Base-by-base conservation (phyloP, 2,888 invertebrate genomes). In the Dryobotodes eremita region DNA sequence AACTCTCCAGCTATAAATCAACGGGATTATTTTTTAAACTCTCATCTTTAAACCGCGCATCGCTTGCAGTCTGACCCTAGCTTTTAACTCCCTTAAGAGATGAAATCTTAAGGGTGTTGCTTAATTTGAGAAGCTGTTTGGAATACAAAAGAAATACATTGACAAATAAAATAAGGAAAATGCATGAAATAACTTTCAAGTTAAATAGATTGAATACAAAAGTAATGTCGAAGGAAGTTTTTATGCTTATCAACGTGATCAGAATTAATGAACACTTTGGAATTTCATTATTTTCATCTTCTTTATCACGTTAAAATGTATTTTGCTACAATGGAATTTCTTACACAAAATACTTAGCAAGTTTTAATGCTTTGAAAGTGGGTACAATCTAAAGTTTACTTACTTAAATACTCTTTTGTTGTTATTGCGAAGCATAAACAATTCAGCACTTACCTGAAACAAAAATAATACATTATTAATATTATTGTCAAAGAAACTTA, bases 141-240 rank as follows among this genome's bases (percentile, higher is more conserved):
- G 57, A 77, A 80, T 83, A 57, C 57, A 59, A 23, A 83, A 50
- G 36, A 48, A 70, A 69, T 69, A 61, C 31, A 61, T 73, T 70
- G 48, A 48, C 62, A n/a, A 66, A 73, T 26, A 50, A 59, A 71
- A 81, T 62, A 57, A 46, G 66, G 48, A 71, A 80, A 82, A 61
- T n/a, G 31, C 8, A 48, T 62, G 23, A 61, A 23, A 62, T 74
- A 66, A 76, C n/a, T 82, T 42, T 46, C 15, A 50, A 69, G 48
- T 59, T 55, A 31, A 65, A 53, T 53, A 31, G 48, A 36, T 71
- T 13, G 20, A 59, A 59, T n/a, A 42, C 6, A 55, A 20, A 31
- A 72, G 11, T 42, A 42, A 3, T 50, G 20, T 46, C 23, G 55
- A 71, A 77, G 2, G 10, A 50, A 77, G 42, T 42, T 72, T 20